These are phyloP conservation scores for Cantharis rufa DNA, from an alignment of 2,888 invertebrate genomes.

Conservation along the genomic window DNA sequence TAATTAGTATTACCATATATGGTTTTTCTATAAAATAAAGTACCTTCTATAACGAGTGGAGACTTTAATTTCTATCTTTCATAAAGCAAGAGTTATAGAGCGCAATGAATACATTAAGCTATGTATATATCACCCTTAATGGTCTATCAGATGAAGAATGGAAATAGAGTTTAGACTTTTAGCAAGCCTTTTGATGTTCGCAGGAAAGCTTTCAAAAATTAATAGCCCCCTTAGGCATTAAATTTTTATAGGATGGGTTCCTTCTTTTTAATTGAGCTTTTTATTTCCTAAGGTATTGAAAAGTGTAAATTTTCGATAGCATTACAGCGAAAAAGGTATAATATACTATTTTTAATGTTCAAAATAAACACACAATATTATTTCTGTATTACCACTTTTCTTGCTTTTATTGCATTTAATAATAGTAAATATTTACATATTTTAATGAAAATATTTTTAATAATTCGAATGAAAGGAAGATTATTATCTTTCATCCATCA, in stretches of 20 bases:
- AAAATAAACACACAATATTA: not conserved
- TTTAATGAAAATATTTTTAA: not conserved
- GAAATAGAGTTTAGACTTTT: constrained; percentile 22
- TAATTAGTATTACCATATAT: not conserved
- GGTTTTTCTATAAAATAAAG: constrained; percentile 10
- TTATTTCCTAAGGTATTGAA: not conserved
- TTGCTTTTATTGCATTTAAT: not conserved
- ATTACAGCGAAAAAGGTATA: not conserved
- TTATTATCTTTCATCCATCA: not conserved
- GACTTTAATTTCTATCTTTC: constrained; percentile 33
- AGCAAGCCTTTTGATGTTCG: constrained; percentile 20
- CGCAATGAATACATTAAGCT: constrained; percentile 40
- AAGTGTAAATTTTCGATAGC: not conserved
- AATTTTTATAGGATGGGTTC: constrained; percentile 4
- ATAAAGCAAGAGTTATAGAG: constrained; percentile 30
- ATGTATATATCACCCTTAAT: constrained; percentile 38
- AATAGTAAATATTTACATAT: not conserved
- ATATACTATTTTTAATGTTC: not conserved
- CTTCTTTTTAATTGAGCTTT: constrained; percentile 10
- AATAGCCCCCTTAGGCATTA: constrained; percentile 16
- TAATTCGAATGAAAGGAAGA: not conserved
- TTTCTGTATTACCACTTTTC: not conserved
- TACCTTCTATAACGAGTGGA: constrained; percentile 20
- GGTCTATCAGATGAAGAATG: constrained; percentile 41
- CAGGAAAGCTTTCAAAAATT: constrained; percentile 17